These are phyloP conservation scores for Clarias pachynema DNA, from an alignment of 2,797 vertebrate species.

Conservation along the genomic window DNA sequence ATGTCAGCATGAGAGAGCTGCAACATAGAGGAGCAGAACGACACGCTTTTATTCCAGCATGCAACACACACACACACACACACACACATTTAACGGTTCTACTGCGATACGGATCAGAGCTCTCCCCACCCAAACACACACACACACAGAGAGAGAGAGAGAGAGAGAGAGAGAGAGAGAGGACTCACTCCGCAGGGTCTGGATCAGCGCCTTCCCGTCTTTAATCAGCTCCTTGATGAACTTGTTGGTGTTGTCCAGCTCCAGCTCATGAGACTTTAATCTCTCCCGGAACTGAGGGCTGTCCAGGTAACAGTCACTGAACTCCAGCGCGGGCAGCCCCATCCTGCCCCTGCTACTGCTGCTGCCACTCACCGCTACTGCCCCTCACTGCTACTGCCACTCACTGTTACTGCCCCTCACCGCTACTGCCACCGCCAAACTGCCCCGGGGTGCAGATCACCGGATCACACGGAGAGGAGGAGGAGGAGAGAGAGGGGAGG, in stretches of 20 bases:
- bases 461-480: too few species aligned
- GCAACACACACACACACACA: background rate
- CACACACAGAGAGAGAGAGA: too few species aligned
- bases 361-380: too few species aligned
- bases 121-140: background rate
- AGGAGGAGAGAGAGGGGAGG: too few species aligned
- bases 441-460: too few species aligned
- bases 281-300: conserved; percentile 82
- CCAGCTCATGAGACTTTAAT: conserved; percentile 80
- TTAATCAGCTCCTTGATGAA: conserved; percentile 88
- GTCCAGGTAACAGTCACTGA: conserved; percentile 84
- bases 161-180: background rate
- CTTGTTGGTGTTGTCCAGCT: conserved; percentile 84
- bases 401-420: too few species aligned
- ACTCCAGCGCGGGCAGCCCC: conserved; percentile 82
- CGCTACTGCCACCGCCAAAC: too few species aligned
- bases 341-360: conserved; percentile 55
- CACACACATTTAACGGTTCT: background rate
- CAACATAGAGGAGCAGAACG: background rate
- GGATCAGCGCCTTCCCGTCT: conserved; percentile 80
- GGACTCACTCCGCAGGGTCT: conserved; percentile 79
- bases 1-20: too few species aligned
- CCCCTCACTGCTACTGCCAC: too few species aligned
- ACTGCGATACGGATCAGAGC: background rate
- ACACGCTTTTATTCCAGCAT: too few species aligned